Base-by-base conservation (phyloP, 2,888 invertebrate genomes). In the Scrobipalpa atriplicella region DNA sequence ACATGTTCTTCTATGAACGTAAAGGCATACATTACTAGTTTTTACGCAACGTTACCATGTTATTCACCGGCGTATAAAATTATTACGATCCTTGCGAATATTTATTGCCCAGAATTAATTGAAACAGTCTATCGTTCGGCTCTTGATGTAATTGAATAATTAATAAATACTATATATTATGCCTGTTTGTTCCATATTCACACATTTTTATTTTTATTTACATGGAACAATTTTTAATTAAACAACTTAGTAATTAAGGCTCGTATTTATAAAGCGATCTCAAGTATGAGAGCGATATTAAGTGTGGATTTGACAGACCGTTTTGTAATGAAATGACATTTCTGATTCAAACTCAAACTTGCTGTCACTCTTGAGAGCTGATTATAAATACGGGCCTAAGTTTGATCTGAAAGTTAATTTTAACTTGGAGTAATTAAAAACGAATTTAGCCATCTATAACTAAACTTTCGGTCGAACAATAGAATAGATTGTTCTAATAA, bases 101-200 rank as follows among this genome's bases (percentile, higher is more conserved):
- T 82, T 85, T 84, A 84, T 83, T 77, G 75, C 76, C 65, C 58
- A 61, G 78, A 75, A 81, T 82, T 82, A 85, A 85, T 85, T 83
- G 78, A 80, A 82, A 79, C 77, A 71, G 73, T 77, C 75, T 74
- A 77, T 78, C 73, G 72, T 69, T 68, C 65, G 68, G 68, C 66
- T 70, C 70, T 67, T 64, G 61, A 68, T 43, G 70, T 76, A 79
- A 79, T 77, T 74, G 73, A 76, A 77, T 78, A 76, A 78, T 79
- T 78, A 81, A 78, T 77, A 73, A 71, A 78, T 74, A 72, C 70
- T 67, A 71, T 72, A 73, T 70, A 69, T 71, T 66, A 62, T 66
- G 62, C 66, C 64, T 54, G 67, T 1, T 38, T 29, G 58, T 67
- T 62, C 66, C 68, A 68, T 67, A 69, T 71, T 71, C 65, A 68